These are phyloP conservation scores for Pseudolaguvia tuberculata DNA, from an alignment of 2,113 vertebrate species.

Conservation along the genomic window DNA sequence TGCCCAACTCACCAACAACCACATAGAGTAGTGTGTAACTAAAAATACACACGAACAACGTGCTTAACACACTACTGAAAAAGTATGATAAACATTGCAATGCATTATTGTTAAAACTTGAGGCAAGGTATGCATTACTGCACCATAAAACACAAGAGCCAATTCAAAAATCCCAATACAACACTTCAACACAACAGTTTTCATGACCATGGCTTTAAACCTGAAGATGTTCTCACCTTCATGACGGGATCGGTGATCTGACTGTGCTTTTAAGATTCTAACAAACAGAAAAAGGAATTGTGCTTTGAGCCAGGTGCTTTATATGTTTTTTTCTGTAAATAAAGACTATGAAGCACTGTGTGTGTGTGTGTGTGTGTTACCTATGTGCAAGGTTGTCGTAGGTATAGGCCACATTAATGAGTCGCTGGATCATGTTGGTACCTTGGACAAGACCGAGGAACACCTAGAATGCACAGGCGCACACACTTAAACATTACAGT, in stretches of 20 bases:
- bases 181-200: neutral
- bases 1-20: slow-evolving; percentile 97
- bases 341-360: neutral
- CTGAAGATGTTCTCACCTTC: slow-evolving; percentile 76
- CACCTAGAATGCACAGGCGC: slow-evolving; percentile 68
- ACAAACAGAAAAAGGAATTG: slow-evolving; percentile 19
- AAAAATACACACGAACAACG: slow-evolving; percentile 19
- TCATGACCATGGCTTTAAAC: too few species aligned
- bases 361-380: slow-evolving; percentile 55
- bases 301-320: neutral
- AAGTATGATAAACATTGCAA: too few species aligned
- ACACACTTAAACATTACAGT: neutral
- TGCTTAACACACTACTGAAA: too few species aligned
- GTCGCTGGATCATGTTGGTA: slow-evolving; percentile 91
- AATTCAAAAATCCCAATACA: neutral
- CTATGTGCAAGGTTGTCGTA: slow-evolving; percentile 98
- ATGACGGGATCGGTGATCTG: slow-evolving; percentile 92
- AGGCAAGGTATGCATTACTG: neutral
- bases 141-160: neutral
- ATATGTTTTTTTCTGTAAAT: neutral
- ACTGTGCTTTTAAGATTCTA: slow-evolving; percentile 92
- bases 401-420: slow-evolving; percentile 98
- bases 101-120: neutral
- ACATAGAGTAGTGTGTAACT: slow-evolving; percentile 99
- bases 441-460: slow-evolving; percentile 95